phyloP scores from a whole-genome alignment of 2,888 invertebrate genomes.

The Drosophila atroscutellata region DNA sequence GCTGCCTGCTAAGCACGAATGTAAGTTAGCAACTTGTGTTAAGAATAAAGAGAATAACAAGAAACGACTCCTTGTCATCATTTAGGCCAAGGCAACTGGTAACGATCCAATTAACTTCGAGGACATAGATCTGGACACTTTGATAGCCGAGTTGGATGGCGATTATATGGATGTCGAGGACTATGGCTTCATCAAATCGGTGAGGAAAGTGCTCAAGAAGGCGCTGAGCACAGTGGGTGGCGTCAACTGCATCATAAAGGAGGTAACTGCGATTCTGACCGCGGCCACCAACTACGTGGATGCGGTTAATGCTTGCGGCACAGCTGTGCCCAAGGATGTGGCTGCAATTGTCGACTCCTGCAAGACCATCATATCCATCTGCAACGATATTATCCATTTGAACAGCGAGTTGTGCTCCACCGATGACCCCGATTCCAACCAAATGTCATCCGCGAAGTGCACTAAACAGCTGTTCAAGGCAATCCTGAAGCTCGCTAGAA shows the following conservation, averaged over 20 bases:
- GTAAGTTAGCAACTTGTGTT: conserved; percentile 49
- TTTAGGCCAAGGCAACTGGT: conserved; percentile 39
- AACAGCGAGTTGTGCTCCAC: conserved; percentile 32
- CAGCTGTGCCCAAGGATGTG: conserved; percentile 55
- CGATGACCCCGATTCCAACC: neutral
- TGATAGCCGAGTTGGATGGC: conserved; percentile 22
- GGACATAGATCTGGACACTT: conserved; percentile 17
- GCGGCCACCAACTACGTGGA: conserved; percentile 51
- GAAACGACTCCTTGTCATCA: neutral
- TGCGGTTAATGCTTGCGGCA: conserved; percentile 42
- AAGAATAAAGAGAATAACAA: neutral
- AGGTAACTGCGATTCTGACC: conserved; percentile 36
- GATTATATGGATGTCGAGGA: conserved; percentile 51
- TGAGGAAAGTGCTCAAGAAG: conserved; percentile 12
- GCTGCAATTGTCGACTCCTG: conserved; percentile 34
- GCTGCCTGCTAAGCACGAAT: conserved; percentile 53
- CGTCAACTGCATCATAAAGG: conserved; percentile 52
- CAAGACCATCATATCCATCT: conserved; percentile 40
- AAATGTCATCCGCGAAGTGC: conserved; percentile 29
- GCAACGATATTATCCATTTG: conserved; percentile 41
- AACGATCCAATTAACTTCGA: conserved; percentile 12
- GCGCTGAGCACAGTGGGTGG: conserved; percentile 43
- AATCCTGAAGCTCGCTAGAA: conserved; percentile 22
- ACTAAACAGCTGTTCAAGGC: neutral
- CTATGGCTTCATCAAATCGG: conserved; percentile 22